Conservation (phyloP, 2,797 vertebrate genomes). For the Salarias fasciatus region DNA sequence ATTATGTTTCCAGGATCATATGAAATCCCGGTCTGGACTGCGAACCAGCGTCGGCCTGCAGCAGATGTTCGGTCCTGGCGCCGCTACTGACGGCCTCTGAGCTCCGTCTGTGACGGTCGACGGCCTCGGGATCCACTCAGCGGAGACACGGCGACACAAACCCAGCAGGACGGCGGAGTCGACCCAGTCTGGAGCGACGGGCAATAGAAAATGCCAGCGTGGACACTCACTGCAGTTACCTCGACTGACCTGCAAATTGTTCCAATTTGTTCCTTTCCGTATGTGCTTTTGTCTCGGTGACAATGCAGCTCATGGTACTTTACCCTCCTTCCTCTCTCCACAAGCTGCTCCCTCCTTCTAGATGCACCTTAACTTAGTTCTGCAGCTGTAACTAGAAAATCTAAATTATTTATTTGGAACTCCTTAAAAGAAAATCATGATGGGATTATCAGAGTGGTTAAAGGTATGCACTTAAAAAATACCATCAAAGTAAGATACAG, state of each 20-base stretch:
- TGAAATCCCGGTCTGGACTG: constrained; percentile 62
- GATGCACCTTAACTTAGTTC: too few relatives aligned
- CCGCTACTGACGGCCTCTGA: constrained; percentile 45
- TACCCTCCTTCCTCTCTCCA: too few relatives aligned
- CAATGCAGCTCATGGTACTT: too few relatives aligned
- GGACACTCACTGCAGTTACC: not conserved
- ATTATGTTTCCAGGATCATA: constrained; percentile 71
- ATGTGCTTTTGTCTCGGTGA: too few relatives aligned
- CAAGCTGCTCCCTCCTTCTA: too few relatives aligned
- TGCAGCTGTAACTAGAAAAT: too few relatives aligned
- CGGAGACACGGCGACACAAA: constrained; percentile 47
- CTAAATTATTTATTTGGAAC: too few relatives aligned
- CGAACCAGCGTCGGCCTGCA: constrained; percentile 49
- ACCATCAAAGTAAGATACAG: too few relatives aligned
- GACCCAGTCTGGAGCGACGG: constrained; percentile 37
- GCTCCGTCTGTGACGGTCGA: constrained; percentile 50
- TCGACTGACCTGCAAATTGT: constrained; percentile 19
- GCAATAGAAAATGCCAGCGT: constrained; percentile 14
- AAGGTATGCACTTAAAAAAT: too few relatives aligned
- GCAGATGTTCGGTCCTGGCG: constrained; percentile 71
- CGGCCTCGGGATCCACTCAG: constrained; percentile 39
- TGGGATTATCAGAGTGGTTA: too few relatives aligned
- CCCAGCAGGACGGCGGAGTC: constrained; percentile 48
- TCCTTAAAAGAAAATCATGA: too few relatives aligned
- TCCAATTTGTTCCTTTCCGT: too few relatives aligned